Evolutionary conservation across 2,888 invertebrate species (phyloP).

Genomic region (Lottia gigantea): DNA sequence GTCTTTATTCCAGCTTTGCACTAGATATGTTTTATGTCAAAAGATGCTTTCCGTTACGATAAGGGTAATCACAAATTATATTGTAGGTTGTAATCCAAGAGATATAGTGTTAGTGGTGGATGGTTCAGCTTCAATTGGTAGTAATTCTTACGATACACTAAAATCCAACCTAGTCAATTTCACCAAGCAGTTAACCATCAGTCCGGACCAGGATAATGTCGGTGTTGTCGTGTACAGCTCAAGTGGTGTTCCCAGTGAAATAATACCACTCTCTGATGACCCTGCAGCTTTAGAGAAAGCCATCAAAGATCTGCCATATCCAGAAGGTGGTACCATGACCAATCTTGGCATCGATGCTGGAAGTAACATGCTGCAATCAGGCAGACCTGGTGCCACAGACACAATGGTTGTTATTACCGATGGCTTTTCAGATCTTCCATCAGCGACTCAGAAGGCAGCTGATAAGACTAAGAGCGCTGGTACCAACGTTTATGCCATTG

Average conservation of each 20-base stretch:
- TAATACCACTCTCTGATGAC: not conserved
- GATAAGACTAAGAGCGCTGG: not conserved
- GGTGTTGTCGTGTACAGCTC: not conserved
- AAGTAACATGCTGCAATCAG: not conserved
- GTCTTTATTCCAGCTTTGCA: no score
- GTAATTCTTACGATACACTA: not conserved
- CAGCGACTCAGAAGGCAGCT: not conserved
- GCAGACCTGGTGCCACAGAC: not conserved
- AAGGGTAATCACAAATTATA: no score
- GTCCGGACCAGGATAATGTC: not conserved
- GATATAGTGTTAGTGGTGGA: not conserved
- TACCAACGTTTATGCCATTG: not conserved
- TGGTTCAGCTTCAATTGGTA: not conserved
- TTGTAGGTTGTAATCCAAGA: not conserved
- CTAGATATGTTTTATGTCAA: no score
- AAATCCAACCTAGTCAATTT: not conserved
- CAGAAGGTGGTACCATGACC: not conserved
- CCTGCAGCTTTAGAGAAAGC: not conserved
- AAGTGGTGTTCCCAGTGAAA: not conserved
- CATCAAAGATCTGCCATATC: not conserved
- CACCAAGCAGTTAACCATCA: not conserved
- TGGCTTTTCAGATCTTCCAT: not conserved
- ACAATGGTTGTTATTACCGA: not conserved
- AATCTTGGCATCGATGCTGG: not conserved
- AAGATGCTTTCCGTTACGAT: no score